A percentile compares a stretch with the other conserved stretches of the same genome.
These are phyloP conservation scores for Scaptomyza polygonia DNA, from an alignment of 2,888 invertebrate genomes.

Conservation along the genomic window DNA sequence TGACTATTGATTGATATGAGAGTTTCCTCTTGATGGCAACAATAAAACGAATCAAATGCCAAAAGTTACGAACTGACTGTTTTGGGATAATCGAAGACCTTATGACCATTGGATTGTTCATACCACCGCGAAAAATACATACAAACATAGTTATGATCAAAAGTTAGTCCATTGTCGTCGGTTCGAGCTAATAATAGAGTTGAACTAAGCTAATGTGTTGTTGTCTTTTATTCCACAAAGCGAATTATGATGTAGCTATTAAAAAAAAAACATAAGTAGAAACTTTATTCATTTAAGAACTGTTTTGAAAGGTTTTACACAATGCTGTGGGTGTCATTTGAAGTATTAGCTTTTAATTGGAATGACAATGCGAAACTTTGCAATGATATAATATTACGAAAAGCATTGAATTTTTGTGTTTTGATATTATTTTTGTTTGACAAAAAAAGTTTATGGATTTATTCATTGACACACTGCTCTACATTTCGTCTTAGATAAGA, in stretches of 20 bases:
- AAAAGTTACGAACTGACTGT: conserved; percentile 45
- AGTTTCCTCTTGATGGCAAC: conserved; percentile 32
- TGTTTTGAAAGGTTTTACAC: too few relatives aligned
- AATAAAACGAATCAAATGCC: conserved; percentile 40
- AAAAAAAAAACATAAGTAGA: too few relatives aligned
- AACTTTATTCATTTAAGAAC: too few relatives aligned
- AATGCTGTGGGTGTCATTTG: too few relatives aligned
- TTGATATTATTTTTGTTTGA: too few relatives aligned
- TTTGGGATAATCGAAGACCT: conserved; percentile 53
- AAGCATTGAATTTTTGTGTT: too few relatives aligned
- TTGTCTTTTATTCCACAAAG: too few relatives aligned
- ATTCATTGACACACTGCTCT: conserved; percentile 1
- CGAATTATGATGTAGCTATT: too few relatives aligned
- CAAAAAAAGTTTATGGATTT: too few relatives aligned
- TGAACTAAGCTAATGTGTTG: conserved; percentile 51
- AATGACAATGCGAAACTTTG: too few relatives aligned
- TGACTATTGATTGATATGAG: conserved; percentile 70
- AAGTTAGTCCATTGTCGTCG: conserved; percentile 40
- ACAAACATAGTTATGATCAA: conserved; percentile 37
- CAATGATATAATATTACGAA: too few relatives aligned
- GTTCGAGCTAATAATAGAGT: conserved; percentile 63
- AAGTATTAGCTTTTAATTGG: too few relatives aligned
- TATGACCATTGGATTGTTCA: conserved; percentile 65
- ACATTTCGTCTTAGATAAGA: conserved; percentile 31
- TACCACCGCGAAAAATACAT: background rate